Evolutionary conservation across 2,888 invertebrate species (phyloP), one percentile per base, ranked within the genome.

Genomic region (Embidobia sp.): DNA sequence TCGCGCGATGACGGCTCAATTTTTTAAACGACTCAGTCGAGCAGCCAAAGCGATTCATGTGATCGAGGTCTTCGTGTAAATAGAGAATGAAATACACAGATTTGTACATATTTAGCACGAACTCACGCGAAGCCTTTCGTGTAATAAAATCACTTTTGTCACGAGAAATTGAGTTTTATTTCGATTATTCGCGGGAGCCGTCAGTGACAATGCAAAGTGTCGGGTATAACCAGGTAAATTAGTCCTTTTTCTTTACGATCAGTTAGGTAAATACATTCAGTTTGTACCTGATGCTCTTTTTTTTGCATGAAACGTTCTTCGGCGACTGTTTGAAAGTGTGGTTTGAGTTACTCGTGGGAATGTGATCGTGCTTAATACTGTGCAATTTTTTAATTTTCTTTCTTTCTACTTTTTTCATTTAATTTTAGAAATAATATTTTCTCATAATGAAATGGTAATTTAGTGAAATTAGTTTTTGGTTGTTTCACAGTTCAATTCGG

Each of bases 101-200:
- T 69, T 57, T 69, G 64, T 77, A 74, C 59, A 77, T 74, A 73
- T 77, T 69, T 31, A 63, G 35, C 51, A 73, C 59, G 29, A 73
- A 29, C 26, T 59, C 55, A 46, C 55, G 46, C 61, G 55, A 67
- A 77, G 16, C 29, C 5, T 40, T 61, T 59, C 13, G 26, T 59
- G 51, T 13, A 70, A 70, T 70, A 70, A 70, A 72, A 46, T 63
- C 53, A 67, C 53, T 55, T 57, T 48, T 55, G 31, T 44, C 80
- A 79, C 69, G 82, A 80, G 76, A 59, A 80, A 85, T 86, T 85
- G 86, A 87, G 85, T 61, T 70, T 70, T 61, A 59, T 70, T 59
- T 29, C 64, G 78, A 83, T 80, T 77, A 83, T 85, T 82, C 83
- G 76, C 83, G 80, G 57, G 64, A 76, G 82, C 78, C 74, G 69